Base-by-base conservation (phyloP, 2,888 invertebrate species). In the Scaptomyza parva region DNA sequence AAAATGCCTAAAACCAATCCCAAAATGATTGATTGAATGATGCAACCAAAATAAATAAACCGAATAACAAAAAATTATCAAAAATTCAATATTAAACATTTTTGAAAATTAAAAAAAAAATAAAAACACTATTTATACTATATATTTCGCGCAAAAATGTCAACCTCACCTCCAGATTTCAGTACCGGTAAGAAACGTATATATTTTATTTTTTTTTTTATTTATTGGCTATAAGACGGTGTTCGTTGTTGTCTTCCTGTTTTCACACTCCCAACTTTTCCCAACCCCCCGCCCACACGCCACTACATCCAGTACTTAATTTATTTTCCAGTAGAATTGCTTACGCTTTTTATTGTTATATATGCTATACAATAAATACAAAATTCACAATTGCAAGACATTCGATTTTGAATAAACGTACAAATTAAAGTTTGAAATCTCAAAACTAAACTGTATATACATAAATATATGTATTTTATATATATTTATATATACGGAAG, bases 141-240 rank as follows among this genome's bases (percentile, higher is more conserved):
- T 60, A 22, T 43, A 55, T 64, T 48, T 66, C 52, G 45, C 64
- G 69, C 45, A 48, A 70, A 84, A 78, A 17, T 67, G 68, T 72
- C 76, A 67, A 76, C 83, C 83, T 70, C 70, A 80, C 72, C 75
- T 76, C 70, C 86, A 89, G 89, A 89, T 89, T 84, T 89, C 89
- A 78, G 89, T 89, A 80, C 89, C 89, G 89, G 89, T 89, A 89
- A 89, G 89, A 89, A 81, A 78, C 70, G 73, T 77, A 67, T 79
- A 64, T 82, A 74, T 79, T 44, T 54, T 67, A 70, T 78, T 70
- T 30, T 47, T 57, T 69, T 75, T 80, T 73, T 12, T 14, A 2
- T 68, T 67, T 86, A 84, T 84, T 84, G 83, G 83, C 83, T 75
- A 70, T 48, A 78, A 86, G 70, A 70, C 40, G 58, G 69, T 78